Evolutionary conservation across 2,113 vertebrate genomes (phyloP).

Genomic region (Melanerpes aurifrons): DNA sequence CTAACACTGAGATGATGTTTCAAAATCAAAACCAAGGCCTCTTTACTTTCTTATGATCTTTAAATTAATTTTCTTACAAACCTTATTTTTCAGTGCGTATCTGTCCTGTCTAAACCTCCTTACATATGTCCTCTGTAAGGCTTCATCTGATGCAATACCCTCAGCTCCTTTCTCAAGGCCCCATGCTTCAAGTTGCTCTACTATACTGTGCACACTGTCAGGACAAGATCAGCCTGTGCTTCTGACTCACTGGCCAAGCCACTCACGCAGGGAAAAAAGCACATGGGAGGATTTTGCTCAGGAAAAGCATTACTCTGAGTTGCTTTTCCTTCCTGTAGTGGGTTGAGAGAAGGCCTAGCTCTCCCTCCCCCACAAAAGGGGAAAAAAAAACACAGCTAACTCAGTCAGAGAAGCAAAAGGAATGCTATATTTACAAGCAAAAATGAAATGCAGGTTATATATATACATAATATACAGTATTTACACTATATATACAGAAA

Average conservation of each 20-base stretch:
- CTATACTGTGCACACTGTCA: background rate
- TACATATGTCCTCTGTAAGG: background rate
- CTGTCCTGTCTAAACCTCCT: background rate
- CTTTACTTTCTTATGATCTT: background rate
- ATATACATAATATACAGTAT: no score
- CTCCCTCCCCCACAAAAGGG: no score
- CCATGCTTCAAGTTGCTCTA: background rate
- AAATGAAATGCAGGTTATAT: no score
- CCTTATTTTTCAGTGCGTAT: background rate
- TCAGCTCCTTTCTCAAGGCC: background rate
- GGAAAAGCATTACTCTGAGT: background rate
- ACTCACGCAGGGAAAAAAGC: background rate
- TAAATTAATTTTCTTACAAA: background rate
- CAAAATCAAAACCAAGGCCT: background rate
- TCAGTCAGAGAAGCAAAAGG: no score
- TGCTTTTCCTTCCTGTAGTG: background rate
- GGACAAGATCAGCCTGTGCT: background rate
- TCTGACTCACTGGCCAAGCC: background rate
- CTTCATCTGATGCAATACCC: background rate
- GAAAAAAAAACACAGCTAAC: no score
- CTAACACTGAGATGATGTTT: background rate
- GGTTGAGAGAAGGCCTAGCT: no score
- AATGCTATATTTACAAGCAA: no score
- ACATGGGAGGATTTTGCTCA: background rate
- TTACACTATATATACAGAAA: no score